Evolutionary conservation across 2,113 vertebrate genomes (phyloP), one percentile per base, ranked within the genome.

Genomic region (Neodon shergylaensis): DNA sequence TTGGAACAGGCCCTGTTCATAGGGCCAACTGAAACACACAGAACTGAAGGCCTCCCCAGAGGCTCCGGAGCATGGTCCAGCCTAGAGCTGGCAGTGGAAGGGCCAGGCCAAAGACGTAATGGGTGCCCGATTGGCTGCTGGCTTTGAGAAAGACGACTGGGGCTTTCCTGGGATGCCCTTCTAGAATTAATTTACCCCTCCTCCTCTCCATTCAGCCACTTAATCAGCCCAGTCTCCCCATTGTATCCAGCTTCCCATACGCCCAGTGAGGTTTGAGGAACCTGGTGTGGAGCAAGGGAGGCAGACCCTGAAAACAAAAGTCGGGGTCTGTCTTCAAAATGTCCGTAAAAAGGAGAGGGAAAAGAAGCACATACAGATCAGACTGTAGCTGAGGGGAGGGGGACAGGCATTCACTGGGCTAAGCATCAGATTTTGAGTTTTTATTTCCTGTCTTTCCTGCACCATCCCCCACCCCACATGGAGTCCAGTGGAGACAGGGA

Each of bases 21-120:
- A 47, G 52, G 74, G 95, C 90, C 96, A 93, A 70, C 70, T 85
- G 79, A 93, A 73, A 79, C 54, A 70, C 85, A 91, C 94, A 47
- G 85, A 96, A 88, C 90, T 7, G 42, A 61, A 88, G 93, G 92
- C 97, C 21, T 96, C 83, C 54, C 61, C 4, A 42, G 96, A 86
- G 77, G 58, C 72, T 36, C 2, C 17, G 36, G 65, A 63, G 74
- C 83, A 63, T 65, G 66, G 72, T 73, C 47, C 42, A 77, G 14
- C 39, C 44, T 12, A 1, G 76, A 85, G 95, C 84, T 49, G 26
- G 73, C 72, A 65, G 73, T 31, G 84, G 76, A 65, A 88, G 10
- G 21, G 31, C 4, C 49, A 66, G n/a, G 76, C 33, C 2, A 7
- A 5, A 74, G 68, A 65, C n/a, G 49, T 36, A 2, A 11, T 36